Conservation (phyloP, 2,797 vertebrate genomes). For the Pipistrellus pipistrellus region DNA sequence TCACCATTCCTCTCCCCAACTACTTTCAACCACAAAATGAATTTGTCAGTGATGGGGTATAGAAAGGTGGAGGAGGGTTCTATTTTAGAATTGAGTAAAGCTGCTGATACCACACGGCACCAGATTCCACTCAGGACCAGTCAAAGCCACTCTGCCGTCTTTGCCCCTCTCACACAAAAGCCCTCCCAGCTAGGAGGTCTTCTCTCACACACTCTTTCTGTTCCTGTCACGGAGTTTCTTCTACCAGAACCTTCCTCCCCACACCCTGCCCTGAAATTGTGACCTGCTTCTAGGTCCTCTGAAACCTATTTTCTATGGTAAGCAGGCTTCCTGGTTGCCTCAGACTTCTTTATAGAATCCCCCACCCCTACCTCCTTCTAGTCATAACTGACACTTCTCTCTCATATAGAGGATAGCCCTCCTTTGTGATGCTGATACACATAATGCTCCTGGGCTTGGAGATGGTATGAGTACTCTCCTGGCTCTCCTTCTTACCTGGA, state of each 20-base stretch:
- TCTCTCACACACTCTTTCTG: not conserved
- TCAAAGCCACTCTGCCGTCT: not conserved
- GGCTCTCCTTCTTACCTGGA: not conserved
- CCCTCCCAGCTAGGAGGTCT: not conserved
- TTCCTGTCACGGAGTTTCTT: not conserved
- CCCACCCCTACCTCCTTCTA: not conserved
- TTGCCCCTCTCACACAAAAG: not conserved
- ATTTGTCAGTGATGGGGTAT: not conserved
- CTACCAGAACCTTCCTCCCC: not conserved
- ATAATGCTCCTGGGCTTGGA: not conserved
- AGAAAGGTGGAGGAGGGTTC: not conserved
- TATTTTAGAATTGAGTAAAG: accelerated
- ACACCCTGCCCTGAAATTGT: not conserved
- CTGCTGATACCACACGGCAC: accelerated
- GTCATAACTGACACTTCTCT: not conserved
- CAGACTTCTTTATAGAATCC: not conserved
- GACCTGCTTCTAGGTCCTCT: not conserved
- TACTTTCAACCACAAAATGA: not conserved
- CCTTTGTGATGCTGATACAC: not conserved
- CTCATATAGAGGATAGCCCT: not conserved
- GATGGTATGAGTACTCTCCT: no score
- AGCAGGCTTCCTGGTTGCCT: not conserved
- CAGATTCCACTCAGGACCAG: not conserved
- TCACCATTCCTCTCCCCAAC: not conserved
- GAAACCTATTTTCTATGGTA: not conserved